Evolutionary conservation across 2,113 vertebrate species (phyloP), one percentile per base, ranked within the genome.

Genomic region (Cranoglanis bouderius): DNA sequence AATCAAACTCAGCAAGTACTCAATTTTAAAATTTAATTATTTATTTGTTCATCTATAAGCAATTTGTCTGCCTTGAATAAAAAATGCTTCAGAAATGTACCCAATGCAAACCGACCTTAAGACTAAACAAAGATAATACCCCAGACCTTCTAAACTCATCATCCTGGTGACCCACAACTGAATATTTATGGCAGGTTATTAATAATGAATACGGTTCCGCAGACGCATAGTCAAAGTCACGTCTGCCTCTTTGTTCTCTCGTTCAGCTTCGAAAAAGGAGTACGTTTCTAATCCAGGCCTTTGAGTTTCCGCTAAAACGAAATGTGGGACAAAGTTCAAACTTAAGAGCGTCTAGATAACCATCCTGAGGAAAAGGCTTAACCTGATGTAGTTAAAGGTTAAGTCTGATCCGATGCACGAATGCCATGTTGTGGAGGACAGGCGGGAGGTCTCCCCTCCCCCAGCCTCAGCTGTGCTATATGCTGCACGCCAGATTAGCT

Each of bases 391-490:
- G 53, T 38, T 55, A 43, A 21, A 32, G 65, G 87, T 93, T 90
- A 92, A 84, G 83, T 86, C 85, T 38, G 75, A 91, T 67, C 70
- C 80, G 65, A 77, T 57, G 55, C 88, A 81, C 21, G 88, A 89
- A 85, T 29, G 78, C 59, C 51, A 70, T 67, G 70, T 59, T 84
- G n/a, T 21, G 87, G 61, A 65, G 63, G 78, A 70, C 63, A 65
- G 61, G 53, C 46, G 89, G 46, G 46, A 49, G 46, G 72, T 35
- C 43, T 67, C 55, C 75, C 77, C 80, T 87, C 86, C 90, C 89
- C 89, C 90, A 77, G 29, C 63, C 59, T 92, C 81, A 90, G 91
- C 85, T 90, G 85, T 91, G 89, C 91, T 88, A 77, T 83, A 85
- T 77, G 51, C 85, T 65, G 87, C 53, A 77, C 85, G 38, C 55